Evolutionary conservation across 2,113 vertebrate genomes (phyloP), one percentile per base, ranked within the genome.

Genomic region (Callithrix jacchus): DNA sequence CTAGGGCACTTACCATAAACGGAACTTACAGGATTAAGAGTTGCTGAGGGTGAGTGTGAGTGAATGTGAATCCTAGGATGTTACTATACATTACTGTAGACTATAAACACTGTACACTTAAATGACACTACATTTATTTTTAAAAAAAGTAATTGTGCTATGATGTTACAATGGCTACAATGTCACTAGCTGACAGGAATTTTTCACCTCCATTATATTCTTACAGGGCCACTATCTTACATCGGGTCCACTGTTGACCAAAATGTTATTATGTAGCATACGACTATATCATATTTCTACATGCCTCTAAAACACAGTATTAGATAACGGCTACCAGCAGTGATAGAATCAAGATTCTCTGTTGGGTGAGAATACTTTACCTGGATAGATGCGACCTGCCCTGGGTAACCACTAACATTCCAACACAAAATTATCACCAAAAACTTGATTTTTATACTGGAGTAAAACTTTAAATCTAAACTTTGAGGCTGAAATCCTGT

Each of bases 381-480:
- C 11, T 84, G 32, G 16, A 87, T 35, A 87, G 87, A 88, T 30
- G 35, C 8, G 45, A 79, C 23, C 45, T 66, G 2, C 20, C 14
- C 52, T 14, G 13, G 71, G n/a, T 52, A 91, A 86, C 5, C 16
- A n/a, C 42, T 66, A 94, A 83, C 30, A 73, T 3, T 91, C 40
- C 54, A 70, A 47, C 4, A 85, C 32, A 81, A 81, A 93, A 84
- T n/a, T 91, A 80, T 47, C 25, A 91, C 7, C 45, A 11, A 61
- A 82, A 86, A 37, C 25, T 37, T 66, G 27, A 73, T 35, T 82
- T 94, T 90, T 73, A 93, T 86, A 82, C 8, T 87, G 70, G 8
- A 93, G 74, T 56, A 94, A 87, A 95, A 61, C 30, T 94, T 82
- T 93, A 96, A 90, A 83, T 79, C 52, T 68, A 89, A 87, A 87